These are phyloP conservation scores for Amitus sp. DNA, from an alignment of 2,888 invertebrate species.

Conservation along the genomic window DNA sequence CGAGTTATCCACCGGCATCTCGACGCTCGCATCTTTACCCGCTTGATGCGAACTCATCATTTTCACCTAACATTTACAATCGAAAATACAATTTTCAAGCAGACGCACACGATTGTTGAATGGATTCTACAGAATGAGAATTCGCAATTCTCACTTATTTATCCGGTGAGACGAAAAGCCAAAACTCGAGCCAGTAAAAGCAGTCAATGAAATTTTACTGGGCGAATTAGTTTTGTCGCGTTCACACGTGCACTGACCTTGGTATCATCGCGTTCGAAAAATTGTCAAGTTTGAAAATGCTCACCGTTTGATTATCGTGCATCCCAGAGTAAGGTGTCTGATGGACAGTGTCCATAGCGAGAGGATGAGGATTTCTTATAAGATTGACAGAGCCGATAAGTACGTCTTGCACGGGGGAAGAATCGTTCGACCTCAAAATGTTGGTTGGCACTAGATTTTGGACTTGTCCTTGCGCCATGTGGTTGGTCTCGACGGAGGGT, in stretches of 20 bases:
- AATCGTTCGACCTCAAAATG: constrained; percentile 48
- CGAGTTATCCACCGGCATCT: constrained; percentile 48
- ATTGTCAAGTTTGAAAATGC: no score
- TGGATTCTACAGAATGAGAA: no score
- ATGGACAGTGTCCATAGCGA: constrained; percentile 19
- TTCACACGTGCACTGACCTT: no score
- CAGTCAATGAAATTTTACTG: no score
- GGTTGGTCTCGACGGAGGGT: no score
- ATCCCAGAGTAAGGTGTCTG: constrained; percentile 31
- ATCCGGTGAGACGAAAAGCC: no score
- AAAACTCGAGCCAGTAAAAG: no score
- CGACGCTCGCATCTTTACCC: constrained; percentile 54
- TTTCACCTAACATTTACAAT: constrained; percentile 44
- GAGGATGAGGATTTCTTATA: constrained; percentile 45
- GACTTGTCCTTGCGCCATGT: no score
- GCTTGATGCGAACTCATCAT: constrained; percentile 59
- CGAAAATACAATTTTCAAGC: not conserved
- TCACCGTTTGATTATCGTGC: constrained; percentile 28
- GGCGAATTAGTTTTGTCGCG: no score
- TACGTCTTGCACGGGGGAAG: constrained; percentile 54
- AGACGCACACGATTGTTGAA: not conserved
- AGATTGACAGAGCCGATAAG: constrained; percentile 65
- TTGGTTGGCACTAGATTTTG: no score
- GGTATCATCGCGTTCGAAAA: no score
- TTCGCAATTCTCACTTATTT: no score